Conservation (phyloP, 2,888 invertebrate species). For the Morinoia aosen region DNA sequence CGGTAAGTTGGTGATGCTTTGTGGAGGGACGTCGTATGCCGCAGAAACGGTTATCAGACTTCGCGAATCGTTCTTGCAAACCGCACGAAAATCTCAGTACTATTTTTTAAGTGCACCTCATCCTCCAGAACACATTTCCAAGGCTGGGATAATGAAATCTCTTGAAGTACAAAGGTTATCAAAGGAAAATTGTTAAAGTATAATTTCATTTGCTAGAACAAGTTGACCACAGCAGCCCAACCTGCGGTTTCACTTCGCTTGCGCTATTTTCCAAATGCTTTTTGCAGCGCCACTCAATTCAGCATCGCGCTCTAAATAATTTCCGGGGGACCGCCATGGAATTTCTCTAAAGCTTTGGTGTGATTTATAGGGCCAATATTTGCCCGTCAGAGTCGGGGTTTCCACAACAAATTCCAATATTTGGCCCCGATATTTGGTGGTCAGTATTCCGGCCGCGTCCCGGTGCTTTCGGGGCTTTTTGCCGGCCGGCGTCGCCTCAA, state of each 20-base stretch:
- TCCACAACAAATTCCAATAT: constrained; percentile 48
- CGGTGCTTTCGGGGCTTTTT: constrained; percentile 48
- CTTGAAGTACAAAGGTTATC: too few relatives aligned
- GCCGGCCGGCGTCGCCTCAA: constrained; percentile 38
- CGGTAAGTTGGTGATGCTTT: too few relatives aligned
- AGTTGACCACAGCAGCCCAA: not conserved
- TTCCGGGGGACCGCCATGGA: not conserved
- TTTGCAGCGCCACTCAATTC: not conserved
- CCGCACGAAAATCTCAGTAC: too few relatives aligned
- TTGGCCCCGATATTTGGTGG: constrained; percentile 49
- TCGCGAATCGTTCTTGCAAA: too few relatives aligned
- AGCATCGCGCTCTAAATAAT: not conserved
- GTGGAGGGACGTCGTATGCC: too few relatives aligned
- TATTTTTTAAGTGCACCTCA: too few relatives aligned
- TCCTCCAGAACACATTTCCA: too few relatives aligned
- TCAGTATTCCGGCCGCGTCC: constrained; percentile 45
- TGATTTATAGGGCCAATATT: constrained; percentile 52
- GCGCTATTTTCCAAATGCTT: not conserved
- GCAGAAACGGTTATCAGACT: too few relatives aligned
- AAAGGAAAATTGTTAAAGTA: not conserved
- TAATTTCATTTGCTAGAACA: not conserved
- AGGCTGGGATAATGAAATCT: too few relatives aligned
- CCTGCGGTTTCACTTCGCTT: not conserved
- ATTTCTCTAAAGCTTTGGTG: constrained; percentile 42
- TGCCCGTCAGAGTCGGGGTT: constrained; percentile 47